A percentile compares a stretch with the other conserved stretches of the same genome.
Evolutionary conservation across 2,113 vertebrate genomes (phyloP).

Genomic region (Delphinapterus leucas): DNA sequence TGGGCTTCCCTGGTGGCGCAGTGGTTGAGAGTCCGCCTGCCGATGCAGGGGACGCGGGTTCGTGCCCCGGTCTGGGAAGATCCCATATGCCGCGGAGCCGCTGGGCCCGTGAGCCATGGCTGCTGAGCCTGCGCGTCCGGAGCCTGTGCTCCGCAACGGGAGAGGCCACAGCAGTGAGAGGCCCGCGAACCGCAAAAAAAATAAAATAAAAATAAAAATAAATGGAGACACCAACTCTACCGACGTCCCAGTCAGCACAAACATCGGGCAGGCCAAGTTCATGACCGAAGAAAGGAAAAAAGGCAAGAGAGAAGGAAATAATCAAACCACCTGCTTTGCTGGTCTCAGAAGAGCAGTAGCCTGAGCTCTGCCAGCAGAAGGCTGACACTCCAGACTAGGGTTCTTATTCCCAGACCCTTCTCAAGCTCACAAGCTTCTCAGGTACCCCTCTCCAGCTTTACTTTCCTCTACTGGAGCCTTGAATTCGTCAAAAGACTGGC

Average conservation of each 20-base stretch:
- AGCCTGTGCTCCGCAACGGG: no score
- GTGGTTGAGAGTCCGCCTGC: no score
- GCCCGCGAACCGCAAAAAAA: no score
- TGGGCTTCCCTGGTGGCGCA: no score
- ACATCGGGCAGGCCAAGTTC: background rate
- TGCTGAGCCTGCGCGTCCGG: no score
- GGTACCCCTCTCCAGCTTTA: background rate
- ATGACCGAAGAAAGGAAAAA: background rate
- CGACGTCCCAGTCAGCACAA: background rate
- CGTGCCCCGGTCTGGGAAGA: no score
- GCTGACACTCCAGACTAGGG: background rate
- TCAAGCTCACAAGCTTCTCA: background rate
- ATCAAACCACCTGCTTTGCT: background rate
- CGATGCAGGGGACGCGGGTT: no score
- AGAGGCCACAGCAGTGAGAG: no score
- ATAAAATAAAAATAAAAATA: background rate
- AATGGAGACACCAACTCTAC: background rate
- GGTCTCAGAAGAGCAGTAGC: background rate
- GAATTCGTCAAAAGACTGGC: background rate
- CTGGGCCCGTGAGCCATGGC: no score
- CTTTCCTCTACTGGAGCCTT: background rate
- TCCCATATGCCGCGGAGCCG: no score
- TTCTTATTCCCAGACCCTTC: background rate
- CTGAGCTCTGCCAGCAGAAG: background rate
- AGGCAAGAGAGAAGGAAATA: background rate